These are phyloP conservation scores for Crematogaster levior DNA, from an alignment of 2,888 invertebrate species.

Conservation along the genomic window DNA sequence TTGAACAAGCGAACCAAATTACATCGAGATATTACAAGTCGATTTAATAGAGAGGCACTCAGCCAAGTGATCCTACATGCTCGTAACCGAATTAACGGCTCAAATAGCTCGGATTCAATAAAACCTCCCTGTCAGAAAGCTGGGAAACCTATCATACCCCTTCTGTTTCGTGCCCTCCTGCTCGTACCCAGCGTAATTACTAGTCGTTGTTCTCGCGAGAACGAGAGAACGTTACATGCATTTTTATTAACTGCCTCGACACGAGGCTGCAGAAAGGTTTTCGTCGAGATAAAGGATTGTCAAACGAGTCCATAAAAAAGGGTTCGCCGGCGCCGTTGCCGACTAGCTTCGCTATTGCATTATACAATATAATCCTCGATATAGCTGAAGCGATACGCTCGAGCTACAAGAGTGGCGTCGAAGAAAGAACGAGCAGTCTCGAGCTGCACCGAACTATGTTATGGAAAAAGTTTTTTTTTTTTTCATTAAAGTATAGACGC, in stretches of 20 bases:
- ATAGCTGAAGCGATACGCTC: conserved; percentile 9
- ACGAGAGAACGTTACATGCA: conserved; percentile 54
- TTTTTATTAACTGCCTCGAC: conserved; percentile 51
- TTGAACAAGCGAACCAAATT: neutral
- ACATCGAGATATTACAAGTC: conserved; percentile 3
- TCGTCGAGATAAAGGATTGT: conserved; percentile 50
- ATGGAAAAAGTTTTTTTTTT: conserved; percentile 65
- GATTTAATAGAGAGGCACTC: conserved; percentile 20
- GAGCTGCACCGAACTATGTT: conserved; percentile 53
- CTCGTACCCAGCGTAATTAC: conserved; percentile 25
- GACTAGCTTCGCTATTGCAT: conserved; percentile 48
- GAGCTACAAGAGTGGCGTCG: neutral
- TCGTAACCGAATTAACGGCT: conserved; percentile 38
- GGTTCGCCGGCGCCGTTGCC: neutral
- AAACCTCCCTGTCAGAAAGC: conserved; percentile 32
- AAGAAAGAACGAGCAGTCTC: conserved; percentile 53
- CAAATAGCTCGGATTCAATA: conserved; percentile 46
- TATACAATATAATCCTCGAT: conserved; percentile 49
- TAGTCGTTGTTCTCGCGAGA: conserved; percentile 45
- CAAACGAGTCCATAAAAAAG: conserved; percentile 58
- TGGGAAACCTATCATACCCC: neutral
- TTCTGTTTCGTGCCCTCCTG: neutral
- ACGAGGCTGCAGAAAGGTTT: neutral
- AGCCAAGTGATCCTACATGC: conserved; percentile 5
- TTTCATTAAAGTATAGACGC: conserved; percentile 71